These are phyloP conservation scores for Staurois parvus DNA, from an alignment of 2,797 vertebrate genomes.

Conservation along the genomic window DNA sequence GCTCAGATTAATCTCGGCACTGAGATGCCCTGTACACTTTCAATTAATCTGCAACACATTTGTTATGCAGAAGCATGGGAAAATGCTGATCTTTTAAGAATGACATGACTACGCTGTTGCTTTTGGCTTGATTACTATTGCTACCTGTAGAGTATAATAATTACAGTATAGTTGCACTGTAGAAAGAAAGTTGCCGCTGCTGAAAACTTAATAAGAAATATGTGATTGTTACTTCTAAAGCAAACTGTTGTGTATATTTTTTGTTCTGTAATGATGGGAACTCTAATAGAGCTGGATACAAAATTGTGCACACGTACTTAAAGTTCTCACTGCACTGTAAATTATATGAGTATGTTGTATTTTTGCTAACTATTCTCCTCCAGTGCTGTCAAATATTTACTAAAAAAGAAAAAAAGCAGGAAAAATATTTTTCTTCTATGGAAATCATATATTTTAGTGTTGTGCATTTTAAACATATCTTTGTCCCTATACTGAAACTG, in stretches of 20 bases:
- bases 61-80: slow-evolving; percentile 74
- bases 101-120: slow-evolving; percentile 70
- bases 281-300: slow-evolving; percentile 49
- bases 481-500: too few relatives aligned
- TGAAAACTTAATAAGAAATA: slow-evolving; percentile 72
- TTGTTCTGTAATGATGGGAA: slow-evolving; percentile 67
- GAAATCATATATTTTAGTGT: too few relatives aligned
- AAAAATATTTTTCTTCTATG: too few relatives aligned
- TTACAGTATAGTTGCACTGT: slow-evolving; percentile 70
- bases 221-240: slow-evolving; percentile 67
- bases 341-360: too few relatives aligned
- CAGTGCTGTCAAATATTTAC: too few relatives aligned
- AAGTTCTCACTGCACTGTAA: neutral
- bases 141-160: slow-evolving; percentile 73
- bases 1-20: slow-evolving; percentile 74
- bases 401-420: too few relatives aligned
- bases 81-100: slow-evolving; percentile 73
- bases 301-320: neutral
- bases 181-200: slow-evolving; percentile 68
- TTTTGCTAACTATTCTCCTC: too few relatives aligned
- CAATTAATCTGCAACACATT: slow-evolving; percentile 71
- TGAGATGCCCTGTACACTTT: slow-evolving; percentile 69
- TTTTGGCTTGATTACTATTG: slow-evolving; percentile 72
- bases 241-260: slow-evolving; percentile 70
- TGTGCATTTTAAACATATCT: too few relatives aligned